These are phyloP conservation scores for Pammene aurita DNA, from an alignment of 2,888 invertebrate genomes.

Conservation along the genomic window DNA sequence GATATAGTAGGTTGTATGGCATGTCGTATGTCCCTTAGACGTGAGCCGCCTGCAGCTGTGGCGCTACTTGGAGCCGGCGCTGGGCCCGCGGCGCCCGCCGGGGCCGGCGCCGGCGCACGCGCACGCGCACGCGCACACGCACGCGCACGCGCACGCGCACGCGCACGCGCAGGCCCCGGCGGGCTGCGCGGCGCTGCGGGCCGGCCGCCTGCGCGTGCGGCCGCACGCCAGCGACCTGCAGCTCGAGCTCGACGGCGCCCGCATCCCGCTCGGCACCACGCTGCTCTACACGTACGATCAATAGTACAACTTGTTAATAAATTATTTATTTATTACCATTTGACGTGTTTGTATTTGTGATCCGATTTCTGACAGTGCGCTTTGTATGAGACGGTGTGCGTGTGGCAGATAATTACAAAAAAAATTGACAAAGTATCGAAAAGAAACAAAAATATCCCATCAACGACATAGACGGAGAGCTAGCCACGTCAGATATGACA, in stretches of 20 bases:
- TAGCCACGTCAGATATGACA: no score
- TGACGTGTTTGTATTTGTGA: slow-evolving; percentile 6
- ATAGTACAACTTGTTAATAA: slow-evolving; percentile 51
- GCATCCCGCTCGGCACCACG: slow-evolving; percentile 78
- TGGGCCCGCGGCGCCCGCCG: slow-evolving; percentile 91
- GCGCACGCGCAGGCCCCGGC: no score
- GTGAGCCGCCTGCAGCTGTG: slow-evolving; percentile 86
- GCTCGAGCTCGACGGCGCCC: slow-evolving; percentile 71
- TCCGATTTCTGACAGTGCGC: no score
- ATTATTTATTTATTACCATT: slow-evolving; percentile 50
- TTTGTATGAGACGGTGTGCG: no score
- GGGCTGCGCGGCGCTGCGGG: slow-evolving; percentile 83
- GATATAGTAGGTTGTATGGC: no score
- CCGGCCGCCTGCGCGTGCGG: slow-evolving; percentile 80
- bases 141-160: no score
- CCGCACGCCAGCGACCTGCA: slow-evolving; percentile 69
- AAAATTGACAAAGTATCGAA: no score
- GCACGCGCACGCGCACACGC: slow-evolving; percentile 45
- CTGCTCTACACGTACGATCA: slow-evolving; percentile 80
- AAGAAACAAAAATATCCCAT: no score
- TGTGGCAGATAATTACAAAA: no score
- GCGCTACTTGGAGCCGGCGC: slow-evolving; percentile 88
- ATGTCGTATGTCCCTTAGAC: no score
- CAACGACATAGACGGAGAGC: no score
- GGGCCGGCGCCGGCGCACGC: slow-evolving; percentile 85